A percentile compares a stretch with the other conserved stretches of the same genome.
Evolutionary conservation across 2,888 invertebrate species (phyloP).

Genomic region (Podabrus alpinus): DNA sequence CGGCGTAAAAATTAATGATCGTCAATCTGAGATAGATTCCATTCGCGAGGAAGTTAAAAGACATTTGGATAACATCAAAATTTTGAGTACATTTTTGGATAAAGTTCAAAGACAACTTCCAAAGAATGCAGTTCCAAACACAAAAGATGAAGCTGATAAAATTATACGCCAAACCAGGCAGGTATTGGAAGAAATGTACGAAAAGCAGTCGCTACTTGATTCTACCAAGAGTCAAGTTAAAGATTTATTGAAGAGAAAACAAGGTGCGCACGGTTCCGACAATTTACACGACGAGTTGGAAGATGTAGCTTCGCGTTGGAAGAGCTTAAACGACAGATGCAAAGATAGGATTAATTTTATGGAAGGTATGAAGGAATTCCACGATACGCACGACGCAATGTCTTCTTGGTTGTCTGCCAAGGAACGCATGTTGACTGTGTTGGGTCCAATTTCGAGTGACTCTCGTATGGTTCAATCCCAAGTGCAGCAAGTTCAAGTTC

Average conservation of each 20-base stretch:
- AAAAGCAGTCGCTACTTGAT: slow-evolving; percentile 88
- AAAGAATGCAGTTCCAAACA: slow-evolving; percentile 76
- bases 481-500: slow-evolving; percentile 91
- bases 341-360: slow-evolving; percentile 75
- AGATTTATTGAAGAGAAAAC: slow-evolving; percentile 83
- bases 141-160: slow-evolving; percentile 90
- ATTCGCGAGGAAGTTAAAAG: slow-evolving; percentile 82
- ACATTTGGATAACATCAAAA: slow-evolving; percentile 80
- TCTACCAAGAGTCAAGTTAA: slow-evolving; percentile 87
- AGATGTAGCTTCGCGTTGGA: slow-evolving; percentile 83
- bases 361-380: slow-evolving; percentile 89
- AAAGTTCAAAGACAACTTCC: slow-evolving; percentile 86
- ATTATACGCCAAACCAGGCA: slow-evolving; percentile 79
- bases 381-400: slow-evolving; percentile 84
- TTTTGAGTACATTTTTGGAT: slow-evolving; percentile 82
- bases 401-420: slow-evolving; percentile 89
- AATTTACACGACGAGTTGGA: slow-evolving; percentile 82
- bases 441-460: slow-evolving; percentile 95
- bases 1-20: slow-evolving; percentile 84
- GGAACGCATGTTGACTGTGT: slow-evolving; percentile 92
- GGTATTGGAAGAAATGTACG: slow-evolving; percentile 89
- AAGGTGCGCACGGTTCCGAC: slow-evolving; percentile 82
- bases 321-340: slow-evolving; percentile 80
- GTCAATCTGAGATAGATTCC: slow-evolving; percentile 84
- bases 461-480: slow-evolving; percentile 94